Evolutionary conservation across 2,888 invertebrate species (phyloP).

Genomic region (Megaustenia siamemsis): DNA sequence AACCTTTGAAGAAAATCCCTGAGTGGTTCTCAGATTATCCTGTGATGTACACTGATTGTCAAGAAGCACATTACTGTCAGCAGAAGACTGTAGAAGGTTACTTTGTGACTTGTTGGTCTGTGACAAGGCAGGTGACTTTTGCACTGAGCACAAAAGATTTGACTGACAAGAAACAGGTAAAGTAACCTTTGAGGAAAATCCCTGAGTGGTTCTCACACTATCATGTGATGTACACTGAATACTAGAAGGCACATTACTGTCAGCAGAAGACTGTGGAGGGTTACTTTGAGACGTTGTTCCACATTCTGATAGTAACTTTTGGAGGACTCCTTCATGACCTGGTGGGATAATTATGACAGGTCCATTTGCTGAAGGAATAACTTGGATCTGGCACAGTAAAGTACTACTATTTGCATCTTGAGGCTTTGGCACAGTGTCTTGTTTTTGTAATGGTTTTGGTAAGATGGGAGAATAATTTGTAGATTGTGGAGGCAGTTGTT

Average conservation of each 20-base stretch:
- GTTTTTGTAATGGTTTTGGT: neutral
- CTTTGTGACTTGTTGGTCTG: neutral
- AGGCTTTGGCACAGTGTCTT: neutral
- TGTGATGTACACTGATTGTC: neutral
- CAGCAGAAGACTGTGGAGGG: neutral
- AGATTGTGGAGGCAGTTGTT: neutral
- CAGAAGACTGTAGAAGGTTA: neutral
- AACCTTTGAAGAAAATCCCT: neutral
- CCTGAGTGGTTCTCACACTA: neutral
- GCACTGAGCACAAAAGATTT: neutral
- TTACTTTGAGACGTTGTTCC: neutral
- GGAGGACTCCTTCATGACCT: conserved; percentile 18
- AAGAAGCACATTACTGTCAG: too few species aligned
- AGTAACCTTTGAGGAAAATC: neutral
- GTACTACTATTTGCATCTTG: neutral
- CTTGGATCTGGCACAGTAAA: conserved; percentile 13
- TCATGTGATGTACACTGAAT: neutral
- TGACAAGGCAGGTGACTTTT: neutral
- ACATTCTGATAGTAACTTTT: neutral
- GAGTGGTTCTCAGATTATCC: neutral
- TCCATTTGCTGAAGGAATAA: conserved; percentile 22
- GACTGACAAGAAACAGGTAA: neutral
- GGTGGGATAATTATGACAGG: conserved; percentile 34
- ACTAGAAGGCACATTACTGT: neutral
- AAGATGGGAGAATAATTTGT: neutral